Conservation (phyloP, 2,113 vertebrate species). For the Hypocryptadius cinnamomeus region DNA sequence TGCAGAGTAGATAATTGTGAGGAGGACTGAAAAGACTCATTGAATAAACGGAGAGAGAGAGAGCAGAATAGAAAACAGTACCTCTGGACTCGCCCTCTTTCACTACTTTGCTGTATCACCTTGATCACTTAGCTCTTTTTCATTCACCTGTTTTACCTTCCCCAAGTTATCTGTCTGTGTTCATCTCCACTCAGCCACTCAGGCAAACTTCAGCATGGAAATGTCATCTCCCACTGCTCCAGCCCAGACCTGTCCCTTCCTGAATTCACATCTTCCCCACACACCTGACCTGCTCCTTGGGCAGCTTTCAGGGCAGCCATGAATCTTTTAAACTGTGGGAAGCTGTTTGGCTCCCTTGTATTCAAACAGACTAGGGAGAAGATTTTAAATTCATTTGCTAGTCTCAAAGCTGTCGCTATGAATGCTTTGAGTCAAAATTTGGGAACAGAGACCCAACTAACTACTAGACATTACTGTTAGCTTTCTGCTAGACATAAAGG, state of each 20-base stretch:
- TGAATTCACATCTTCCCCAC: not conserved
- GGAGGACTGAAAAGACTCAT: not conserved
- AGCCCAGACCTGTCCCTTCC: not conserved
- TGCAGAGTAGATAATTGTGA: not conserved
- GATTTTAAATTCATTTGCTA: not conserved
- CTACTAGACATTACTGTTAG: not conserved
- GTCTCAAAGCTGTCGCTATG: not conserved
- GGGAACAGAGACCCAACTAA: not conserved
- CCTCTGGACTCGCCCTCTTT: not conserved
- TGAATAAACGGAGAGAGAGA: not conserved
- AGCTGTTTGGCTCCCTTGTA: not conserved
- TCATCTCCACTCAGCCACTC: not conserved
- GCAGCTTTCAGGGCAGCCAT: not conserved
- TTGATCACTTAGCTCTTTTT: not conserved
- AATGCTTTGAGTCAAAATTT: not conserved
- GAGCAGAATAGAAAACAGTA: not conserved
- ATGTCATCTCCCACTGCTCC: not conserved
- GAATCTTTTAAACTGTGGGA: not conserved
- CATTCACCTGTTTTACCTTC: not conserved
- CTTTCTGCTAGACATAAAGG: not conserved
- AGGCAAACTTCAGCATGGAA: not conserved
- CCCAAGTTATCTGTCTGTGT: fast-evolving
- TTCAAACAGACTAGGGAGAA: not conserved
- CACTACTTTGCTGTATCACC: not conserved
- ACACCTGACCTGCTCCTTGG: not conserved